Base-by-base conservation (phyloP, 2,888 invertebrate species). In the Sipunculus nudus region DNA sequence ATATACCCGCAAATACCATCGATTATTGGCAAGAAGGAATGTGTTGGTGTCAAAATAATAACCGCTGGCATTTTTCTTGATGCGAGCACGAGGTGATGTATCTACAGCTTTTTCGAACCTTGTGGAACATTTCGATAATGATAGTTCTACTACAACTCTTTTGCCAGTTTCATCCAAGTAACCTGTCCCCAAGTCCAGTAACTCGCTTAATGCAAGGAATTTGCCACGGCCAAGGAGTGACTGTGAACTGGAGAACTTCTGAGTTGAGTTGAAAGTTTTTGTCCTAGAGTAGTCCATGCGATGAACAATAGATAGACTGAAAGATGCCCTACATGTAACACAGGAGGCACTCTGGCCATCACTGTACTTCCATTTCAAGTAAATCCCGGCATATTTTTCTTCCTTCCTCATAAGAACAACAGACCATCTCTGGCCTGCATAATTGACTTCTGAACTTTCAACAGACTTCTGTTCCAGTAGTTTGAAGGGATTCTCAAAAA, bases 1-100 rank as follows among this genome's bases (percentile, higher is more conserved):
- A 53, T 72, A 72, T n/a, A 69, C 61, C 16, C 72, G 46, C 19
- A 72, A 45, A 58, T 65, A 71, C 72, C 72, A 72, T 10, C 64
- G 54, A 39, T 72, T 67, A 26, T 55, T 58, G 32, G 55, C 52
- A 3, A 67, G 48, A 16, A 64, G 19, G 48, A 72, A 72, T 3
- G 62, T 63, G 23, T 40, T 39, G 10, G 71, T 66, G 35, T 72
- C 72, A 35, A 63, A 72, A 54, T 72, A 72, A 29, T 58, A 61
- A 4, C 72, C 72, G 43, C 65, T 66, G 43, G 69, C 69, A 40
- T 72, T 72, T 45, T 72, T 72, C 21, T 68, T 60, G 10, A 62
- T 67, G n/a, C 69, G 47, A 4, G 52, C 53, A 3, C 53, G 52
- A 3, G 65, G 55, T 3, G 63, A 60, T 4, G 61, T 67, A 46